A percentile compares a stretch with the other conserved stretches of the same genome.
These are phyloP conservation scores for Temnopleurus reevesii DNA, from an alignment of 53 echinoderm and acorn worm species.

Conservation along the genomic window DNA sequence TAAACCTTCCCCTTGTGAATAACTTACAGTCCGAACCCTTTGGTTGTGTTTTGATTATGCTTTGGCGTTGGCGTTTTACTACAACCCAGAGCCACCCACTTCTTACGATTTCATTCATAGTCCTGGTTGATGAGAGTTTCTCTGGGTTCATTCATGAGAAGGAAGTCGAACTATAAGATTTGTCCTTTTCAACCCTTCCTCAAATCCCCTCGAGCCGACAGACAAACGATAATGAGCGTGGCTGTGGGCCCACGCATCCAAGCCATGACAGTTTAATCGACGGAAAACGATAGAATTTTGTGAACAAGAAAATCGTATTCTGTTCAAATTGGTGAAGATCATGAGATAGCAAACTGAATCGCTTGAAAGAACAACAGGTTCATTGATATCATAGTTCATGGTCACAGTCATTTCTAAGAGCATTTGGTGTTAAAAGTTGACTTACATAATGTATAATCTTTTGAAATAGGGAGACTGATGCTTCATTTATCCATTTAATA, in stretches of 20 bases:
- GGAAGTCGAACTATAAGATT: background rate
- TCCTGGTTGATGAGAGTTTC: background rate
- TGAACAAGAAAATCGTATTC: background rate
- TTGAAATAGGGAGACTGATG: too few relatives aligned
- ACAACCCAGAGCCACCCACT: background rate
- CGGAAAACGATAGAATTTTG: background rate
- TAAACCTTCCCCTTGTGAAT: too few relatives aligned
- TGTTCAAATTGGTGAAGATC: background rate
- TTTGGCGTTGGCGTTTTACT: background rate
- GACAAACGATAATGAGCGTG: background rate
- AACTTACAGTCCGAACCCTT: too few relatives aligned
- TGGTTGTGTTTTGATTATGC: too few relatives aligned
- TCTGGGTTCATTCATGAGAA: slow-evolving; percentile 21
- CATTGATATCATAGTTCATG: too few relatives aligned
- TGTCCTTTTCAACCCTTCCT: background rate
- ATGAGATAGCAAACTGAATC: too few relatives aligned
- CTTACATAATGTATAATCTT: too few relatives aligned
- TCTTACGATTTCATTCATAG: background rate
- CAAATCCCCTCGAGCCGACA: background rate
- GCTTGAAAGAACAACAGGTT: too few relatives aligned
- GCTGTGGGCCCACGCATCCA: slow-evolving; percentile 28
- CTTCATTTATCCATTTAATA: too few relatives aligned
- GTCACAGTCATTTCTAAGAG: too few relatives aligned
- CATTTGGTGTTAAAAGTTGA: too few relatives aligned
- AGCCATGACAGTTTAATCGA: background rate